phyloP scores from a whole-genome alignment of 2,888 invertebrate genomes.

The Clistopyga incitator region DNA sequence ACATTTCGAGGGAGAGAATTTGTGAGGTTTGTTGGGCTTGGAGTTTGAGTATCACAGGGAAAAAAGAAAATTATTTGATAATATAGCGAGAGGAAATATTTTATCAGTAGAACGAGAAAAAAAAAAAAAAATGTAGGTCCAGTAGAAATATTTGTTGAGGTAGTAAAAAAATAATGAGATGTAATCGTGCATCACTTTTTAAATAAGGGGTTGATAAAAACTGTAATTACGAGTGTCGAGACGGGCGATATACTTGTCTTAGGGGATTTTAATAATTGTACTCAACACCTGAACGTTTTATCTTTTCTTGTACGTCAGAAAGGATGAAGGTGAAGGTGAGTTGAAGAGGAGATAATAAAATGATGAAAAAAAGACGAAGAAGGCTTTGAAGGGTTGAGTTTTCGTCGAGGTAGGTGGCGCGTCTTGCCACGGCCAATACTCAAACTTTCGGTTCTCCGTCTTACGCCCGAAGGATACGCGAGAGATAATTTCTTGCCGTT shows the following conservation, averaged over 20 bases:
- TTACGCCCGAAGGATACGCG: constrained; percentile 55
- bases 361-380: constrained; percentile 31
- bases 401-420: constrained; percentile 70
- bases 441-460: constrained; percentile 63
- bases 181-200: no score
- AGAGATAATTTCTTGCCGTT: constrained; percentile 36
- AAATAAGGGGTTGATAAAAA: neutral
- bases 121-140: no score
- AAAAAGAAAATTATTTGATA: no score
- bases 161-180: no score
- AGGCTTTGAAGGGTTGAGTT: constrained; percentile 47
- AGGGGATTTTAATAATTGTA: neutral
- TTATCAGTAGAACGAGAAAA: no score
- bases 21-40: neutral
- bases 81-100: no score
- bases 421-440: constrained; percentile 71
- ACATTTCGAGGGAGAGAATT: neutral
- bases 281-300: constrained; percentile 14
- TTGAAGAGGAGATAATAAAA: constrained; percentile 31
- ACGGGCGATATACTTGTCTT: constrained; percentile 11
- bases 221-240: neutral
- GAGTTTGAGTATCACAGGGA: neutral
- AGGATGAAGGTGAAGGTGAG: constrained; percentile 30
- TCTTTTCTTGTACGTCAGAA: constrained; percentile 40
- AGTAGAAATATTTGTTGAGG: no score